Percentiles rank a stretch among this genome's conserved stretches.
Conservation (phyloP, 2,113 vertebrate genomes). For the Rhinichthys klamathensis region DNA sequence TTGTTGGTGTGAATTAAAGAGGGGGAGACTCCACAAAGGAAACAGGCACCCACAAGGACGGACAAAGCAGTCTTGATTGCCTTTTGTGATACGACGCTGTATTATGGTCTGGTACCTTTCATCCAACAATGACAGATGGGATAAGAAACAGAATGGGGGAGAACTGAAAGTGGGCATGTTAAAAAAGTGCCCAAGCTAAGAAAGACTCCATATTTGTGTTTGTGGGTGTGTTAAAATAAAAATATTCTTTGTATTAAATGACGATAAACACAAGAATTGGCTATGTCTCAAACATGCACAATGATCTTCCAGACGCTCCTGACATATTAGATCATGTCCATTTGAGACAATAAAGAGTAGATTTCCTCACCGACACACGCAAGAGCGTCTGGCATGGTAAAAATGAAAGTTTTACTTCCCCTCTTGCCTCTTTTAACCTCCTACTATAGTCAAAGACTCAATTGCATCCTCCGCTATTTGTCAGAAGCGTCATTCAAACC, state of each 20-base stretch:
- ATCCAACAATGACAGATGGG: neutral
- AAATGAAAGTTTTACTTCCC: constrained; percentile 11
- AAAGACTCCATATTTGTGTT: neutral
- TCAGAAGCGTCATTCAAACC: neutral
- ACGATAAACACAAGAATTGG: constrained; percentile 24
- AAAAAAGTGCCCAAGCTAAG: neutral
- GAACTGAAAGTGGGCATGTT: neutral
- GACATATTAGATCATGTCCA: constrained; percentile 35
- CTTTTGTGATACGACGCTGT: constrained; percentile 23
- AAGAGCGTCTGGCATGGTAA: neutral
- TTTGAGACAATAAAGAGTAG: constrained; percentile 21
- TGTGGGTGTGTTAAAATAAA: constrained; percentile 36
- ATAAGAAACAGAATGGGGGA: neutral
- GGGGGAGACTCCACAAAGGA: constrained; percentile 28
- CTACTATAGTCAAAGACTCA: neutral
- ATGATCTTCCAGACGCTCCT: constrained; percentile 36
- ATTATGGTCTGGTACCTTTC: constrained; percentile 30
- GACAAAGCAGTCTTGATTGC: constrained; percentile 11
- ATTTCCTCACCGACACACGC: constrained; percentile 24
- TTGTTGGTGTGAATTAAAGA: constrained; percentile 20
- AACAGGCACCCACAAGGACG: constrained; percentile 17
- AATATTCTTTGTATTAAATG: constrained; percentile 29
- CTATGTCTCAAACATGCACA: constrained; percentile 45
- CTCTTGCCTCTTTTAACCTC: neutral
- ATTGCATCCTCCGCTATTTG: neutral